These are phyloP conservation scores for Euthynnus affinis DNA, from an alignment of 2,797 vertebrate species.

Conservation along the genomic window DNA sequence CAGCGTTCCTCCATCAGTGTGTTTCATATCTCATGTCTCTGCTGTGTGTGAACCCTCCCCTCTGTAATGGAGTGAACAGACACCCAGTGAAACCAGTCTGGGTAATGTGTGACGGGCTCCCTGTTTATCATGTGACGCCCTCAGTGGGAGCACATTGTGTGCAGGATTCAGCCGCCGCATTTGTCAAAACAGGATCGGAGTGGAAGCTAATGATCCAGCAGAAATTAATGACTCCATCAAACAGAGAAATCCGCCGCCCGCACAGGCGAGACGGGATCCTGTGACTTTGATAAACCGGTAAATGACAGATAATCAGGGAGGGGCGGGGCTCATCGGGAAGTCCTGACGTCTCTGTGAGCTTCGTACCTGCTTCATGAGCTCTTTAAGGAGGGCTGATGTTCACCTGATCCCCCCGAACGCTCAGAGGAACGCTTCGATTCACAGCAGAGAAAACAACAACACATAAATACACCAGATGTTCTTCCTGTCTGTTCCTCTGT, in stretches of 20 bases:
- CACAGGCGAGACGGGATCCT: constrained; percentile 88
- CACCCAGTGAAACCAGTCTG: constrained; percentile 74
- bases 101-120: constrained; percentile 85
- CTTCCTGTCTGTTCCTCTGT: too few species aligned
- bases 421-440: too few species aligned
- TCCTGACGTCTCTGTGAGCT: constrained; percentile 5
- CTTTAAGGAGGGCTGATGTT: too few species aligned
- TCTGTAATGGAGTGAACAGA: constrained; percentile 81
- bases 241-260: constrained; percentile 93
- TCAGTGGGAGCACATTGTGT: constrained; percentile 90
- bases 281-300: constrained; percentile 93
- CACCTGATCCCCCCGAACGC: too few species aligned
- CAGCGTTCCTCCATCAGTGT: constrained; percentile 62
- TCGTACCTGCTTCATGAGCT: too few species aligned
- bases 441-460: too few species aligned
- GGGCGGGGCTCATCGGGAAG: constrained; percentile 79
- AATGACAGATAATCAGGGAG: constrained; percentile 92
- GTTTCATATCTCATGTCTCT: constrained; percentile 71
- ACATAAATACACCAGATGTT: too few species aligned
- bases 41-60: constrained; percentile 69
- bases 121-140: constrained; percentile 94
- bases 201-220: constrained; percentile 96
- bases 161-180: constrained; percentile 94
- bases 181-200: constrained; percentile 95
- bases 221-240: constrained; percentile 99